These are phyloP conservation scores for Dasyurus viverrinus DNA, from an alignment of 2,113 vertebrate genomes.

Conservation along the genomic window DNA sequence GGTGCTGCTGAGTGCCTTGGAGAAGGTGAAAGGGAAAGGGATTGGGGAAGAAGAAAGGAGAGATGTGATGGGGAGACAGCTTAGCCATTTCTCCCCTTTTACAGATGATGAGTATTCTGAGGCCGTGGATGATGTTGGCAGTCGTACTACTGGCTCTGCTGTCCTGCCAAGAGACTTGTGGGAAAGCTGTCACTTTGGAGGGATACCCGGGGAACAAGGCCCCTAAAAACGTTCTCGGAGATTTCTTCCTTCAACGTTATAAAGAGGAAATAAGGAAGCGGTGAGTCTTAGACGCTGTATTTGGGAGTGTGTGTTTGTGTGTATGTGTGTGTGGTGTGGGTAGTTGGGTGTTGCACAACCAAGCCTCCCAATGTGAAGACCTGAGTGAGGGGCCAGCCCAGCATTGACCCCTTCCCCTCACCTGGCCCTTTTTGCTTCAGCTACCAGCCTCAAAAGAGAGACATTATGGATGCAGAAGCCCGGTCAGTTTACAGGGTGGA, in stretches of 20 bases:
- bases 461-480: constrained; percentile 75
- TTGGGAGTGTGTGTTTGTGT: too few species aligned
- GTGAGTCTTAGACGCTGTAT: constrained; percentile 78
- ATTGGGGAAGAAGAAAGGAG: background rate
- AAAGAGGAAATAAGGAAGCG: constrained; percentile 90
- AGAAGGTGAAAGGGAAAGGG: constrained; percentile 47
- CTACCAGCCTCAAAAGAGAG: constrained; percentile 91
- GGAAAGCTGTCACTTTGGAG: constrained; percentile 88
- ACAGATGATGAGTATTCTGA: constrained; percentile 87
- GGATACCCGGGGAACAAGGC: constrained; percentile 89
- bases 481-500: constrained; percentile 83
- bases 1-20: background rate
- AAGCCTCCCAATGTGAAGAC: too few species aligned
- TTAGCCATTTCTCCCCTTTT: background rate
- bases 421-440: fast-evolving
- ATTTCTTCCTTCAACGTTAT: constrained; percentile 81
- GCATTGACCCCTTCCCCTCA: background rate
- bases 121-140: constrained; percentile 82
- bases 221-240: constrained; percentile 93
- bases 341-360: too few species aligned
- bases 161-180: constrained; percentile 86
- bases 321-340: too few species aligned
- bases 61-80: constrained; percentile 46
- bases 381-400: too few species aligned
- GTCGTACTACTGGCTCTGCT: constrained; percentile 85